Base-by-base conservation (phyloP, 2,797 vertebrate species). In the Falco peregrinus region DNA sequence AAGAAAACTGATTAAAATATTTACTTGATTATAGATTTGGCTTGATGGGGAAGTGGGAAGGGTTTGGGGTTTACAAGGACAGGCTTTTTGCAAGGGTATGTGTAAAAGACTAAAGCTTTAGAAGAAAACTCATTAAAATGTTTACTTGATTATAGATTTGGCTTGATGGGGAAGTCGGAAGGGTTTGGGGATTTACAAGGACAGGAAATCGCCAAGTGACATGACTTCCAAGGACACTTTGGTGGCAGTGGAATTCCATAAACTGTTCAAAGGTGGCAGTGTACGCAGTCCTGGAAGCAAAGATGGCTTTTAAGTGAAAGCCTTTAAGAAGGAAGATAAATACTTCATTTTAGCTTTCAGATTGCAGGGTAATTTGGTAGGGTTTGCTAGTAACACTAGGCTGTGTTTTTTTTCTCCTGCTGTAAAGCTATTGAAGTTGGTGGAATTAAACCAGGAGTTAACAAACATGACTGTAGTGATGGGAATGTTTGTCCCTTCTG, bases 371-470 rank as follows among this genome's bases (percentile, higher is more conserved):
- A 53, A 76, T 93, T 91, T 87, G 67, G 19, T 47, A 64, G n/a
- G 41, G 16, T 79, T 92, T 93, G 39, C 48, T 47, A 18, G 54
- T 86, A 88, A 87, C 73, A 25, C 47, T 18, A 31, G 82, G 75
- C 81, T 87, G 24, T 87, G 47, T 3, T 67, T 61, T 35, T 21
- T 41, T 39, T 5, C 15, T 33, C 35, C 56, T 84, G 13, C 47
- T 59, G 13, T 59, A 82, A 92, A 95, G 25, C 87, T 85, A 20
- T 18, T 86, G 70, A 89, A 74, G 73, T 51, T 87, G 64, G 35
- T 91, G 67, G 70, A 95, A 84, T 86, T 88, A 76, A 81, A 61
- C 45, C 84, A 73, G 89, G 83, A 92, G 69, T 94, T 93, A 84
- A 73, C 54, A 89, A 89, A 94, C 87, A 69, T 0, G 6, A 79